Conservation (phyloP, 2,797 vertebrate species). For the Mareca strepera region DNA sequence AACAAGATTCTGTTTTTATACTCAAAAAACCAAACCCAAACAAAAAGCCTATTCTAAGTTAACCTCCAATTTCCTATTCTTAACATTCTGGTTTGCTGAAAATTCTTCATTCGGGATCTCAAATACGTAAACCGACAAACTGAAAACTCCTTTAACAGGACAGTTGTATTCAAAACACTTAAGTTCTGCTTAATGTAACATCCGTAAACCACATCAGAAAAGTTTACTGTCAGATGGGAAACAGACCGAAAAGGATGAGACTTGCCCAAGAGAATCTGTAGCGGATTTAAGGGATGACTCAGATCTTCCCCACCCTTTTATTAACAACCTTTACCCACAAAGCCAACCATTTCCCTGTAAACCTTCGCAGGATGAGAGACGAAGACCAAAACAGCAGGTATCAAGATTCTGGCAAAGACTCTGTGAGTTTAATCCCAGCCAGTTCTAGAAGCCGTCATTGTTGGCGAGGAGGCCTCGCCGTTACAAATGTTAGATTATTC, state of each 20-base stretch:
- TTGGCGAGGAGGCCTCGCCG: neutral
- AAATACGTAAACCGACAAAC: neutral
- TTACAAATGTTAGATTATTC: neutral
- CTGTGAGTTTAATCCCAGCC: neutral
- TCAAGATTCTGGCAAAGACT: neutral
- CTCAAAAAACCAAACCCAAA: neutral
- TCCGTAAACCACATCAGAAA: neutral
- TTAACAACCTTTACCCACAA: neutral
- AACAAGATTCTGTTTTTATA: neutral
- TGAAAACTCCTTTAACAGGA: neutral
- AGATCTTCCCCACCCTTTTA: neutral
- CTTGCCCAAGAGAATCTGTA: neutral
- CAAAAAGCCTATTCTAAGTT: neutral
- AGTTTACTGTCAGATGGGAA: neutral
- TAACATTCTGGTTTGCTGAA: neutral
- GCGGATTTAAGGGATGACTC: neutral
- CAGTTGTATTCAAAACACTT: neutral
- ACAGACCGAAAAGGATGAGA: neutral
- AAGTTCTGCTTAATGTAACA: neutral
- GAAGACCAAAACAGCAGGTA: constrained; percentile 45
- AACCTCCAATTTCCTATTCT: neutral
- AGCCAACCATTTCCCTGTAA: neutral
- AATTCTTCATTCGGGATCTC: neutral
- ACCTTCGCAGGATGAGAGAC: neutral
- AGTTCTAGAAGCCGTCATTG: neutral